Conservation (phyloP, 2,888 invertebrate species). For the Temnothorax rugatulus region DNA sequence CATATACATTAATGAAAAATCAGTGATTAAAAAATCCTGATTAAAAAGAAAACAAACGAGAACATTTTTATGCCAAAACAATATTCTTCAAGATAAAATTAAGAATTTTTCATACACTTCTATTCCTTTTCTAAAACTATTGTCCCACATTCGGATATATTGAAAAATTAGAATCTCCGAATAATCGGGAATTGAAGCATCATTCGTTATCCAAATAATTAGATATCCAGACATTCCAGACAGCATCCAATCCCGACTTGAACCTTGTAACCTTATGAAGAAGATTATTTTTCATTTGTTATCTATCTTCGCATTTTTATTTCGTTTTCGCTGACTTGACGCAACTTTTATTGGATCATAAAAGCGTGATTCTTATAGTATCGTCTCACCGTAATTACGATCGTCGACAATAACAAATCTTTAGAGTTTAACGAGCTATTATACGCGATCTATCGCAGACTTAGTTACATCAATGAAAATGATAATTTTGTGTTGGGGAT, state of each 20-base stretch:
- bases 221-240: not conserved
- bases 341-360: not conserved
- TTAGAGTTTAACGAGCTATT: conserved; percentile 9
- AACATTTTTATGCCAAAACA: not conserved
- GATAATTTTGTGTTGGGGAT: conserved; percentile 10
- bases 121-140: not conserved
- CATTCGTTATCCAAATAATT: not conserved
- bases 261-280: not conserved
- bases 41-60: not conserved
- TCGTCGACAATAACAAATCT: not conserved
- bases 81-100: not conserved
- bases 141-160: not conserved
- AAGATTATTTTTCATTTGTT: conserved; percentile 18
- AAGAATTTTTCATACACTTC: not conserved
- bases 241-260: not conserved
- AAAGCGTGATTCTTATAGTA: not conserved
- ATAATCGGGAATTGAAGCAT: not conserved
- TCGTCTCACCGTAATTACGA: not conserved
- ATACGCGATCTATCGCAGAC: not conserved
- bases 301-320: not conserved
- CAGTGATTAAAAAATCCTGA: not conserved
- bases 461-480: not conserved
- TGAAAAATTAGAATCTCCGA: not conserved
- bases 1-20: not conserved
- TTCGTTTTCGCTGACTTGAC: conserved; percentile 14